Evolutionary conservation across 2,113 vertebrate species (phyloP), one percentile per base, ranked within the genome.

Genomic region (Brienomyrus longianalis): DNA sequence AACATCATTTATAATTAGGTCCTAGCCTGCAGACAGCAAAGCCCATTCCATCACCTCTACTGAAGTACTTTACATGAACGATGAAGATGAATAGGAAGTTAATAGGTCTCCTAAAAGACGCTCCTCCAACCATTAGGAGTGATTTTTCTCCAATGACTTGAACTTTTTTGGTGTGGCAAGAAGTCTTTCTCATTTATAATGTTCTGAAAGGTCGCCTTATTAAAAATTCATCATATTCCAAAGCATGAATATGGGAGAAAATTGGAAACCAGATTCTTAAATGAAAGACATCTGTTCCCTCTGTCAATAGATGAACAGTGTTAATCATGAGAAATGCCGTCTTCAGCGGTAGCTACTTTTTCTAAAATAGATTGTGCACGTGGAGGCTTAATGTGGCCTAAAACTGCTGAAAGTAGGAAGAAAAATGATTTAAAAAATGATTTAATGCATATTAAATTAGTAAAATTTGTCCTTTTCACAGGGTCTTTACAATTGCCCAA

Each of bases 161-260:
- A 87, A 90, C 90, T 83, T 88, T 88, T 88, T 88, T 87, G 87
- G 86, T 88, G 31, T 86, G 80, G 48, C 88, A 89, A 48, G 48
- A 86, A 48, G 39, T 54, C 27, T 86, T 89, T 70, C 56, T 86
- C 87, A 89, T 88, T 88, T 89, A 86, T 90, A 52, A 90, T 86
- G 50, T 88, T 89, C 83, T 85, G 88, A 88, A 90, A 89, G 87
- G 87, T 88, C 47, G 88, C 62, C 88, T 89, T 89, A 90, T 90
- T 89, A 90, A 90, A 90, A 52, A 90, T 90, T 90, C 88, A 90
- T 88, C 80, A 84, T 85, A 84, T 50, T 45, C 90, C 56, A 86
- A 89, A 80, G 83, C 48, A 86, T 56, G 80, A 90, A 70, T 90
- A 85, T 90, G 47, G 35, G 48, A 43, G 50, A 70, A 88, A 54